A percentile compares a stretch with the other conserved stretches of the same genome.
These are phyloP conservation scores for Athalia rosae DNA, from an alignment of 2,888 invertebrate genomes.

Conservation along the genomic window DNA sequence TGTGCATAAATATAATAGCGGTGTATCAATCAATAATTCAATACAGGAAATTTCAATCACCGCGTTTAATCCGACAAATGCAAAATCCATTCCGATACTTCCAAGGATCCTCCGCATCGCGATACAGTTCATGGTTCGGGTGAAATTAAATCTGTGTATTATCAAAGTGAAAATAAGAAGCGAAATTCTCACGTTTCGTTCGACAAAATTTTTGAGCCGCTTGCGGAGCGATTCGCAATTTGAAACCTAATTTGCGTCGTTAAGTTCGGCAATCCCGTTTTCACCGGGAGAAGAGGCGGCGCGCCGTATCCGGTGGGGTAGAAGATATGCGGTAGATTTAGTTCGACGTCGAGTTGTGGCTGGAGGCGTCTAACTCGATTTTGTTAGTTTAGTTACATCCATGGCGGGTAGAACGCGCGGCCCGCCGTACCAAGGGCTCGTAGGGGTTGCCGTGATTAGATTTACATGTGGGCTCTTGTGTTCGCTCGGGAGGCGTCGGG, in stretches of 20 bases:
- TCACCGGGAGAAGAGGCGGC: neutral
- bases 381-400: conserved; percentile 73
- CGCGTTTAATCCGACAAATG: too few relatives aligned
- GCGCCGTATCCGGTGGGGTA: conserved; percentile 52
- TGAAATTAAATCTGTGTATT: neutral
- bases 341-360: conserved; percentile 67
- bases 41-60: too few relatives aligned
- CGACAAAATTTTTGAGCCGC: conserved; percentile 13
- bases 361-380: conserved; percentile 70
- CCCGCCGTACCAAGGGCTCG: conserved; percentile 57
- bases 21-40: too few relatives aligned
- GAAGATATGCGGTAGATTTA: conserved; percentile 62
- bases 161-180: neutral
- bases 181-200: neutral
- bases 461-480: conserved; percentile 68
- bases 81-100: too few relatives aligned
- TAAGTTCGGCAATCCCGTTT: conserved; percentile 47
- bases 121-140: too few relatives aligned
- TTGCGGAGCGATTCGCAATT: conserved; percentile 28
- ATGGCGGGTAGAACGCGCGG: conserved; percentile 65
- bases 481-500: conserved; percentile 30
- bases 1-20: too few relatives aligned
- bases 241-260: conserved; percentile 46
- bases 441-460: conserved; percentile 70
- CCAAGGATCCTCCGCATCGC: too few relatives aligned